Conservation (phyloP, 2,888 invertebrate genomes). For the Diarsia rubi region DNA sequence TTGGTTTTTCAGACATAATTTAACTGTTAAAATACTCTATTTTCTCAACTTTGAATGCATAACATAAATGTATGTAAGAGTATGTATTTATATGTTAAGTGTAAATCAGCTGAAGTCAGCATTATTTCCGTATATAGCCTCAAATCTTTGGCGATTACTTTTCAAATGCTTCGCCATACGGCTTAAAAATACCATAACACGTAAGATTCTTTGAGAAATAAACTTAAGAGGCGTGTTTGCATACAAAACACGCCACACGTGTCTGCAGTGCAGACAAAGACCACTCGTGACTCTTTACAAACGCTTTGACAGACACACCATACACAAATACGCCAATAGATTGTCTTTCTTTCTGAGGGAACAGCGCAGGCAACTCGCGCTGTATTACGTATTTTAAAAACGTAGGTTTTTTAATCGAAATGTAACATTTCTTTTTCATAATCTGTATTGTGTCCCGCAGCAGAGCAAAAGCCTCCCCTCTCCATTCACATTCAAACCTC, state of each 20-base stretch:
- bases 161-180: background rate
- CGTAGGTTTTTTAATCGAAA: background rate
- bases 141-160: background rate
- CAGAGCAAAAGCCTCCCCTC: too few relatives aligned
- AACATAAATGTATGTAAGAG: too few relatives aligned
- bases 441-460: too few relatives aligned
- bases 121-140: background rate
- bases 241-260: background rate
- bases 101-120: background rate
- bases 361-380: too few relatives aligned
- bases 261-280: slow-evolving; percentile 14
- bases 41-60: background rate
- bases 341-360: background rate
- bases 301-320: background rate
- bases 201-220: slow-evolving; percentile 17
- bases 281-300: slow-evolving; percentile 1
- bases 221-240: slow-evolving; percentile 7
- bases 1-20: background rate
- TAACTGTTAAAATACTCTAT: background rate
- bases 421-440: too few relatives aligned
- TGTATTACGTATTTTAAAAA: background rate
- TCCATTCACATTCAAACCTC: too few relatives aligned
- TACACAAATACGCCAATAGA: background rate
- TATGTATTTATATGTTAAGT: too few relatives aligned
- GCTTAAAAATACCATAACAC: slow-evolving; percentile 7